phyloP scores from a whole-genome alignment of 2,797 vertebrate genomes.

The Channallabes apus region DNA sequence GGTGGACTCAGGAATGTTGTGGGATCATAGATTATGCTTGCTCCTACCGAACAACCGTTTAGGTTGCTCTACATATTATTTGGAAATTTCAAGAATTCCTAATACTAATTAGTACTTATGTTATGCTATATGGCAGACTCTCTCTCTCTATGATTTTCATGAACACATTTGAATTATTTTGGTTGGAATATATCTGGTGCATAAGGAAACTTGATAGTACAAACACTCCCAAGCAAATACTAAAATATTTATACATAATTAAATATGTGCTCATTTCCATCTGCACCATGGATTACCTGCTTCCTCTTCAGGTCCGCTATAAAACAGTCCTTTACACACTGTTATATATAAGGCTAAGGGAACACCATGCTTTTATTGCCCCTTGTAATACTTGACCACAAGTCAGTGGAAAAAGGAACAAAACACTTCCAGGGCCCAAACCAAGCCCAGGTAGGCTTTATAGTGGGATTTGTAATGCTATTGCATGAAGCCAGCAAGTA shows the following conservation, averaged over 20 bases:
- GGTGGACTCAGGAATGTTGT: background rate
- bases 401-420: slow-evolving; percentile 27
- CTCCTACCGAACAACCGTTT: background rate
- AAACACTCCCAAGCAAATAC: slow-evolving; percentile 11
- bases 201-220: slow-evolving; percentile 11
- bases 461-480: slow-evolving; percentile 41
- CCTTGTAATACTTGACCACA: slow-evolving; percentile 15
- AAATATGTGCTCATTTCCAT: background rate
- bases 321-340: slow-evolving; percentile 24
- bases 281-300: background rate
- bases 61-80: background rate
- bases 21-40: slow-evolving; percentile 1
- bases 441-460: slow-evolving; percentile 46
- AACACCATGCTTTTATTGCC: slow-evolving; percentile 37
- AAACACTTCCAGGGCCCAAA: slow-evolving; percentile 21
- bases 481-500: slow-evolving; percentile 39
- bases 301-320: slow-evolving; percentile 6
- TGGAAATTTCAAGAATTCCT: background rate
- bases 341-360: slow-evolving; percentile 29
- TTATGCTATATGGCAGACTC: background rate
- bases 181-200: background rate
- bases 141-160: background rate
- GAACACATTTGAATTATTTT: slow-evolving; percentile 27
- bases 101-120: background rate
- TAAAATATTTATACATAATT: slow-evolving; percentile 7